These are phyloP conservation scores for Clusia tigrina DNA, from an alignment of 2,888 invertebrate species.

Conservation along the genomic window DNA sequence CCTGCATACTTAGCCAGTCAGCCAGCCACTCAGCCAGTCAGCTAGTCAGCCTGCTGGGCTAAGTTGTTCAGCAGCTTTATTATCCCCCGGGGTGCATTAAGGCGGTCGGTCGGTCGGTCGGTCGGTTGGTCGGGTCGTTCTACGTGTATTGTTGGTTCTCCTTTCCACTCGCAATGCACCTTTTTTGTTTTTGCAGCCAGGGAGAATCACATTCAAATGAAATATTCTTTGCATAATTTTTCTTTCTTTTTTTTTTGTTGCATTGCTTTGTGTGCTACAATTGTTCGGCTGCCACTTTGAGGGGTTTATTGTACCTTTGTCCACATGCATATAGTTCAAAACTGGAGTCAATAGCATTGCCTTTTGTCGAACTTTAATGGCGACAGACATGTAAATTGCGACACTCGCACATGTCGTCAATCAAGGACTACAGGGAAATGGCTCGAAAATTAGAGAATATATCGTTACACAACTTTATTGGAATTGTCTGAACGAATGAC, in stretches of 20 bases:
- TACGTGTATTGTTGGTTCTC: constrained; percentile 24
- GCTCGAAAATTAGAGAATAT: too few relatives aligned
- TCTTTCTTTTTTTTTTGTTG: constrained; percentile 4
- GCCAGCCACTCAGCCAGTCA: neutral
- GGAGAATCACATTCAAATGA: neutral
- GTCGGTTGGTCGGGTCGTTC: constrained; percentile 41
- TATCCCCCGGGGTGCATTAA: constrained; percentile 52
- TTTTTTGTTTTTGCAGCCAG: neutral
- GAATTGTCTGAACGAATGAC: too few relatives aligned
- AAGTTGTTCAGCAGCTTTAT: constrained; percentile 28
- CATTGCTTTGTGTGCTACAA: neutral
- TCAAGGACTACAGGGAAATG: too few relatives aligned
- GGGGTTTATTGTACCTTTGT: too few relatives aligned
- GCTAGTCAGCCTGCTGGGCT: neutral
- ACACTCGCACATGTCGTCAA: too few relatives aligned
- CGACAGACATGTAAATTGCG: too few relatives aligned
- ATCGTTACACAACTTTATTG: too few relatives aligned
- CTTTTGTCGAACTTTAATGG: neutral
- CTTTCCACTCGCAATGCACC: constrained; percentile 7
- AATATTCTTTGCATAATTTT: neutral
- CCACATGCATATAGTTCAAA: too few relatives aligned
- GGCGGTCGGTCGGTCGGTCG: too few relatives aligned
- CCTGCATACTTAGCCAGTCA: neutral
- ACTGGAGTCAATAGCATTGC: too few relatives aligned
- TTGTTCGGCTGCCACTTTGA: neutral